Conservation (phyloP, 92 coral and sea anemone species). For the Chrysogorgia sp. region DNA sequence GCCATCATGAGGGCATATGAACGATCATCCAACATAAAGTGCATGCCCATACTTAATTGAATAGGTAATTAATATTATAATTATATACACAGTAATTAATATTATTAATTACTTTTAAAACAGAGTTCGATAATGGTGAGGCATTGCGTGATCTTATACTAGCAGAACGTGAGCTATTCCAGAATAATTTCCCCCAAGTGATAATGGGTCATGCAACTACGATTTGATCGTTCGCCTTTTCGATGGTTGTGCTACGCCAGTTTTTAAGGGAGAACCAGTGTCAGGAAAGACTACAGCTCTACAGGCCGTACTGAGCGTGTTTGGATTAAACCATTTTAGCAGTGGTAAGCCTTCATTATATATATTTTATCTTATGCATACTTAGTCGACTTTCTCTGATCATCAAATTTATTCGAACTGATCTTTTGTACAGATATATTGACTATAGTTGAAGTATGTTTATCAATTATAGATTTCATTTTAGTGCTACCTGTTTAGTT, state of each 20-base stretch:
- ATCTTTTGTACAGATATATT: too few species aligned
- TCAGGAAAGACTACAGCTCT: constrained; percentile 67
- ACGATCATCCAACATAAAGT: too few species aligned
- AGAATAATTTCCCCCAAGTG: constrained; percentile 63
- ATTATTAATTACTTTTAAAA: not conserved
- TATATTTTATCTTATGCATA: not conserved
- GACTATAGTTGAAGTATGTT: too few species aligned
- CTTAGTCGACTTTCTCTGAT: too few species aligned
- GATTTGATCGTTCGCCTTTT: constrained; percentile 56
- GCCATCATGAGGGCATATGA: too few species aligned
- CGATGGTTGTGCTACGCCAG: constrained; percentile 64
- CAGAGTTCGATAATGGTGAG: constrained; percentile 65
- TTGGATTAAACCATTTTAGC: constrained; percentile 29
- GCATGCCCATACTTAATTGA: too few species aligned
- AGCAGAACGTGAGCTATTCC: constrained; percentile 50
- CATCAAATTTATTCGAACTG: too few species aligned
- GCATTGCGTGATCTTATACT: constrained; percentile 31
- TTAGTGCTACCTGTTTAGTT: too few species aligned
- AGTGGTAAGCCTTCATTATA: constrained; percentile 26
- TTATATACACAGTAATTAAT: too few species aligned
- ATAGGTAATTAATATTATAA: too few species aligned
- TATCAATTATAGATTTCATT: too few species aligned
- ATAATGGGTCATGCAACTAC: constrained; percentile 63
- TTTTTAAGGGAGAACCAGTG: constrained; percentile 59
- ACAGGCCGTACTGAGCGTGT: constrained; percentile 54